A percentile compares a stretch with the other conserved stretches of the same genome.
phyloP scores from a whole-genome alignment of 1,140 invertebrate genomes.

The Oryctes rhinoceros region DNA sequence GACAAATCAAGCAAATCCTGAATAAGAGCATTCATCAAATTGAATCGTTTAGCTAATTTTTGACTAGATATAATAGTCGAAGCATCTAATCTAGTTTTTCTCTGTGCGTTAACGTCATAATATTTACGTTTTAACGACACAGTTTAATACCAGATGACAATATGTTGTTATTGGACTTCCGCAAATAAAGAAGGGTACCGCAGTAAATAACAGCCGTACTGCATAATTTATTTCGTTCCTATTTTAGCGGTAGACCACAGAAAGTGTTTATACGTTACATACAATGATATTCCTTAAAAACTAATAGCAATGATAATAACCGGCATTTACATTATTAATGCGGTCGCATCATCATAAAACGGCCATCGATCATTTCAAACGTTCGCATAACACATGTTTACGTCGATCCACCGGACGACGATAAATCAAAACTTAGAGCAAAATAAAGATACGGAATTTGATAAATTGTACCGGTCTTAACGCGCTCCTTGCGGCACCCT shows the following conservation, averaged over 20 bases:
- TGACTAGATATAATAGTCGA: too few relatives aligned
- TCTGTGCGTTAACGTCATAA: slow-evolving; percentile 8
- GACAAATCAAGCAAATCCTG: too few relatives aligned
- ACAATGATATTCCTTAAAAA: background rate
- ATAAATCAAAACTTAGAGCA: slow-evolving; percentile 20
- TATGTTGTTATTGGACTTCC: background rate
- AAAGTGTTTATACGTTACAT: background rate
- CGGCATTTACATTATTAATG: slow-evolving; percentile 17
- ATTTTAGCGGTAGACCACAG: background rate
- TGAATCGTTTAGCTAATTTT: too few relatives aligned
- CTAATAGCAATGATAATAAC: slow-evolving; percentile 7
- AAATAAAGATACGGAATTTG: background rate
- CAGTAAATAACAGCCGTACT: slow-evolving; percentile 11
- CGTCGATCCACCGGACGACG: background rate
- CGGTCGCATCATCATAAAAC: slow-evolving; percentile 24
- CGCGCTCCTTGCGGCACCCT: background rate
- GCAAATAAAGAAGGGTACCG: background rate
- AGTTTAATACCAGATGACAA: too few relatives aligned
- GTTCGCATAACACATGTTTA: slow-evolving; percentile 12
- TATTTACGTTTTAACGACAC: slow-evolving; percentile 1
- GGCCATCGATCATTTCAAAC: background rate
- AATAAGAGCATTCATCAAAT: too few relatives aligned
- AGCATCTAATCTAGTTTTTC: too few relatives aligned
- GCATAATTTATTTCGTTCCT: slow-evolving; percentile 22
- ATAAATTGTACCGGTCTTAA: background rate